Evolutionary conservation across 53 echinoderm and acorn worm species (phyloP).

Genomic region (Actinopyga echinites): DNA sequence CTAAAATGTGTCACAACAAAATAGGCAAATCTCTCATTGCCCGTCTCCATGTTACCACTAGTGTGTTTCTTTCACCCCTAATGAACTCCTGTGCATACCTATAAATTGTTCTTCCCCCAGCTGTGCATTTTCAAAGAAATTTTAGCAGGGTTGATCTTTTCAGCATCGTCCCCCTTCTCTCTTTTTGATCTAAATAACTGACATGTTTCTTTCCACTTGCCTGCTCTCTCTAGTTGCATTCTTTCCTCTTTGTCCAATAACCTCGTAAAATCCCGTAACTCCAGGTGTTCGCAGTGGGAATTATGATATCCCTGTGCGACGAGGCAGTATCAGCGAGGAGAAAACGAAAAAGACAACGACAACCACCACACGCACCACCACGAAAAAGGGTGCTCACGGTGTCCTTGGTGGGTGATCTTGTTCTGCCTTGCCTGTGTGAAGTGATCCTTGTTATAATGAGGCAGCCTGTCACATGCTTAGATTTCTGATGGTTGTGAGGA

Average conservation of each 20-base stretch:
- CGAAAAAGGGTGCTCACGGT: constrained; percentile 59
- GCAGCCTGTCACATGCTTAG: no score
- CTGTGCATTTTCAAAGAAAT: no score
- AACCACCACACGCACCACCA: constrained; percentile 97
- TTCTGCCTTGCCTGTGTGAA: constrained; percentile 29
- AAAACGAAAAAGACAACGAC: constrained; percentile 95
- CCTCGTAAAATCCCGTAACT: constrained; percentile 1
- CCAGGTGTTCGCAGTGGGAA: constrained; percentile 95
- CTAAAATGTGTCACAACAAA: no score
- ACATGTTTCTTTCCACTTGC: not conserved
- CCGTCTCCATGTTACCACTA: no score
- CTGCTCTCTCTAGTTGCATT: constrained; percentile 35
- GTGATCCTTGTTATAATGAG: not conserved
- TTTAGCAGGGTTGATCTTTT: not conserved
- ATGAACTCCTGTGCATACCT: no score
- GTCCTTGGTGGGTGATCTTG: constrained; percentile 40
- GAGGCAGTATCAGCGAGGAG: constrained; percentile 88
- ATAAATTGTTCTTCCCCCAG: no score
- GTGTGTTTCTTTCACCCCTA: no score
- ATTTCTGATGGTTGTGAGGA: no score
- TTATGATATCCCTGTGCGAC: constrained; percentile 93
- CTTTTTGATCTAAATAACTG: not conserved
- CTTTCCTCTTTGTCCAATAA: constrained; percentile 16
- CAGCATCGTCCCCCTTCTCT: not conserved
- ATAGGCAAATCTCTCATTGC: no score